Evolutionary conservation across 2,797 vertebrate genomes (phyloP).

Genomic region (Erethizon dorsatum): DNA sequence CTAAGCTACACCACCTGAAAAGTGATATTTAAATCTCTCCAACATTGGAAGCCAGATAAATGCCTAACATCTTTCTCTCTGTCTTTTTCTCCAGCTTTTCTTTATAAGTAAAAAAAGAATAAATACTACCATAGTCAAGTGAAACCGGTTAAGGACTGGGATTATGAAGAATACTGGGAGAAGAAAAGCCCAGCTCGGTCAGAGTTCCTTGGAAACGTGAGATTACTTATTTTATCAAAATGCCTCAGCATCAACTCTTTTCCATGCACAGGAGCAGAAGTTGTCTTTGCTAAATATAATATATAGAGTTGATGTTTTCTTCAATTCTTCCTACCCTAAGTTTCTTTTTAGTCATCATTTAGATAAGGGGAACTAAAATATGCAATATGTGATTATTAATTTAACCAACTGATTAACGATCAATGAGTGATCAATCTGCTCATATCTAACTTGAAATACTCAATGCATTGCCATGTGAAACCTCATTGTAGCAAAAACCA

Average conservation of each 20-base stretch:
- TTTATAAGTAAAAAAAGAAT: conserved; percentile 45
- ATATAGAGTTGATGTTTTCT: neutral
- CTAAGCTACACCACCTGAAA: neutral
- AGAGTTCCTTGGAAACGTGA: neutral
- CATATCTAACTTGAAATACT: neutral
- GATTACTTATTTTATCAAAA: neutral
- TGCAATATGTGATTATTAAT: neutral
- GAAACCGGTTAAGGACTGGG: neutral
- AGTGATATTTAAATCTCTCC: conserved; percentile 1
- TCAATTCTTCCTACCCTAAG: neutral
- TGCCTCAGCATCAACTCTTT: neutral
- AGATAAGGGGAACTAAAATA: neutral
- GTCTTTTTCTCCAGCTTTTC: neutral
- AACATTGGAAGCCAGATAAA: neutral
- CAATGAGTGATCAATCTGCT: neutral
- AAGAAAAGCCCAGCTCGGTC: neutral
- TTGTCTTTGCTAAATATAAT: neutral
- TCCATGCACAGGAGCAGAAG: neutral
- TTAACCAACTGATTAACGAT: neutral
- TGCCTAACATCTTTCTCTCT: neutral
- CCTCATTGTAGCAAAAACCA: neutral
- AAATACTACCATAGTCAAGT: neutral
- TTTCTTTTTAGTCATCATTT: neutral
- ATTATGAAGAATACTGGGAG: neutral
- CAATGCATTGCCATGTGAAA: neutral